Evolutionary conservation across 30 jellyfish, hydroid and myxozoan species (phyloP).

Genomic region (Kudoa iwatai): DNA sequence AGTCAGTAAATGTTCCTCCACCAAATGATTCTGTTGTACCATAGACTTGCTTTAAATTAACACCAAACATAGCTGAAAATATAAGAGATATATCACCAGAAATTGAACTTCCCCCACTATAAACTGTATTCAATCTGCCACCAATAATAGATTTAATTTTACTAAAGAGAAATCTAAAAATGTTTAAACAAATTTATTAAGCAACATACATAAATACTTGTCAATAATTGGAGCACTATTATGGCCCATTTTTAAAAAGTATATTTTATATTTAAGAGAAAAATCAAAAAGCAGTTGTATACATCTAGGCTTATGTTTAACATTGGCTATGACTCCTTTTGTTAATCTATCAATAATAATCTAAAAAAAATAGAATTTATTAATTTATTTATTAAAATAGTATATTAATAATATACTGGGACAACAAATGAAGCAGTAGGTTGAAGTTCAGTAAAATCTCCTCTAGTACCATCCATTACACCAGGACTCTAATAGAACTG

Average conservation of each 20-base stretch:
- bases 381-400: too few species aligned
- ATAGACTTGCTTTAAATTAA: not conserved
- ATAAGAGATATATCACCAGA: not conserved
- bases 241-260: not conserved
- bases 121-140: not conserved
- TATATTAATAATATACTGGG: too few species aligned
- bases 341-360: not conserved
- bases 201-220: too few species aligned
- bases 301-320: not conserved
- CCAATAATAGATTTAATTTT: not conserved
- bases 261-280: too few species aligned
- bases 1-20: not conserved
- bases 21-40: not conserved
- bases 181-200: too few species aligned
- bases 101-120: not conserved
- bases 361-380: too few species aligned
- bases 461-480: not conserved
- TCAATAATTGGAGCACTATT: not conserved
- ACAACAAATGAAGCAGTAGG: not conserved
- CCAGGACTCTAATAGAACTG: not conserved
- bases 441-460: not conserved
- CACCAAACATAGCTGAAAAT: not conserved
- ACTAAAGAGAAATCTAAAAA: too few species aligned
- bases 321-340: not conserved
- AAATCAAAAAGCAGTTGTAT: not conserved